Evolutionary conservation across 2,797 vertebrate species (phyloP).

Genomic region (Sebastolobus altivelis): DNA sequence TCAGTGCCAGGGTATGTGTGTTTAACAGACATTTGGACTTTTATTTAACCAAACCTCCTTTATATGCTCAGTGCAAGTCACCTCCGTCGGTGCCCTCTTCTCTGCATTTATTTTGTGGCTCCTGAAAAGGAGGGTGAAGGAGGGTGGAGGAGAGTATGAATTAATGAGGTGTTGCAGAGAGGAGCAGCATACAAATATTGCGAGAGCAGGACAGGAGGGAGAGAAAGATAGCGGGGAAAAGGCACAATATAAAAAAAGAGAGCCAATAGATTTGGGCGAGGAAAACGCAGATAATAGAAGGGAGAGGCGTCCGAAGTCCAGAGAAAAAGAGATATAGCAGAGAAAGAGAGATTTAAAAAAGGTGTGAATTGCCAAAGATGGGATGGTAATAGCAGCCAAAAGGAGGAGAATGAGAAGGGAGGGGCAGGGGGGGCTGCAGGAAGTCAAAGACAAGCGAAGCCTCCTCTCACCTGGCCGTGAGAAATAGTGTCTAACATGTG

Average conservation of each 20-base stretch:
- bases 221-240: conserved; percentile 71
- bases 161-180: conserved; percentile 84
- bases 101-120: conserved; percentile 81
- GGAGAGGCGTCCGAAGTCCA: conserved; percentile 51
- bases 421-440: conserved; percentile 26
- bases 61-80: conserved; percentile 77
- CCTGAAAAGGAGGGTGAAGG: conserved; percentile 77
- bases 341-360: conserved; percentile 58
- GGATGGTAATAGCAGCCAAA: conserved; percentile 54
- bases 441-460: conserved; percentile 57
- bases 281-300: conserved; percentile 70
- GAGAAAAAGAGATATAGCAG: conserved; percentile 67
- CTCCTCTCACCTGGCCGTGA: conserved; percentile 74
- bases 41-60: conserved; percentile 78
- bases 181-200: conserved; percentile 85
- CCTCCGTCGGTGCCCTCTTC: conserved; percentile 74
- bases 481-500: conserved; percentile 72
- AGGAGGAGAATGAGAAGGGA: conserved; percentile 44
- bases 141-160: conserved; percentile 83
- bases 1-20: conserved; percentile 92
- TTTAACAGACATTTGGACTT: conserved; percentile 67
- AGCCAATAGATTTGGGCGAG: conserved; percentile 56
- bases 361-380: conserved; percentile 61
- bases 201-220: conserved; percentile 67
- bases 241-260: conserved; percentile 54